Conservation (phyloP, 2,888 invertebrate species). For the Drosophila melanosoma region DNA sequence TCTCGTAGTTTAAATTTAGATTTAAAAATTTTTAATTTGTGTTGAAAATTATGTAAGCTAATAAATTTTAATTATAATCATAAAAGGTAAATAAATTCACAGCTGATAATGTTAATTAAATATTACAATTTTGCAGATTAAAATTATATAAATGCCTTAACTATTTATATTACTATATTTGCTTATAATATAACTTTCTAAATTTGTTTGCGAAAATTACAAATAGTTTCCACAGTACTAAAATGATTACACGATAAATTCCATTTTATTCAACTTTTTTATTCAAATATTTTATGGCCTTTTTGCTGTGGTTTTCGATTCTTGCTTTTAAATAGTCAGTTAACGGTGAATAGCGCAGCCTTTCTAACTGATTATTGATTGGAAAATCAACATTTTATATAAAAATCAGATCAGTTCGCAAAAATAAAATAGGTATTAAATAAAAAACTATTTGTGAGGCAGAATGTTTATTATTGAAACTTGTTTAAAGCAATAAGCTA, state of each 20-base stretch:
- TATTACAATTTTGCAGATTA: not conserved
- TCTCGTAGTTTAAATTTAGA: not conserved
- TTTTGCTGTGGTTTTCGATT: not conserved
- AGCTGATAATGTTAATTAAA: not conserved
- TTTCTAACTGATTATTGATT: not conserved
- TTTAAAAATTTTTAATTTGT: not conserved
- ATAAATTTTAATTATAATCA: not conserved
- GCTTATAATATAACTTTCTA: no score
- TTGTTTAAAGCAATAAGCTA: constrained; percentile 46
- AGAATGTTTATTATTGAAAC: constrained; percentile 35
- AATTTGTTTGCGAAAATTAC: not conserved
- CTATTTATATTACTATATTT: not conserved
- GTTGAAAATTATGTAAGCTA: not conserved
- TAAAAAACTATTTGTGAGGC: constrained; percentile 25
- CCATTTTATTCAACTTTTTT: not conserved
- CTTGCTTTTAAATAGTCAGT: not conserved
- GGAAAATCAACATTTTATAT: not conserved
- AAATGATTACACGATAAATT: not conserved
- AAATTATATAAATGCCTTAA: not conserved
- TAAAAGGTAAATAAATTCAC: not conserved
- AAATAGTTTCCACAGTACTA: no score
- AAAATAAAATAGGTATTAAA: not conserved
- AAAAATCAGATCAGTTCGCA: not conserved
- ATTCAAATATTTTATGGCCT: not conserved
- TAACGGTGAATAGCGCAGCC: no score